Base-by-base conservation (phyloP, 2,797 vertebrate genomes). In the Acrossocheilus fasciatus region DNA sequence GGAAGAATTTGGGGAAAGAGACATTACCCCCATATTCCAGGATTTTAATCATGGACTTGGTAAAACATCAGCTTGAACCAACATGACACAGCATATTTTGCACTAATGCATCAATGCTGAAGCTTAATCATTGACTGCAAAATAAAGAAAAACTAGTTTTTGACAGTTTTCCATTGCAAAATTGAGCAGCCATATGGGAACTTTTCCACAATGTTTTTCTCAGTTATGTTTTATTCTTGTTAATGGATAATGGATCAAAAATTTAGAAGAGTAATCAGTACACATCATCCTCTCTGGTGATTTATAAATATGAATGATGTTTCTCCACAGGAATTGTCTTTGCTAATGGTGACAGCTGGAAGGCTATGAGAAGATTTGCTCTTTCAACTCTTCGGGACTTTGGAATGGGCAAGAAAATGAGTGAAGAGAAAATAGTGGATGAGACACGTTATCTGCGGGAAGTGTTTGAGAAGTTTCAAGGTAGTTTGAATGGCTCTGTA, bases 311-410 rank as follows among this genome's bases (percentile, higher is more conserved):
- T 36, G 23, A n/a, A 41, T 4, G 0, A 14, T 62, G n/a, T 45
- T 45, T 36, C 34, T 68, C 62, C 23, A 26, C 43, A 95, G 94
- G 95, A 0, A 90, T 95, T 50, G 0, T 92, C 2, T 93, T 95
- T 87, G 50, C 92, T 5, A 94, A 93, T 70, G 93, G 94, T 1
- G 88, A 94, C 1, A 84, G 70, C 0, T 95, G 94, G 94, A 94
- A 90, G 81, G 90, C 93, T 88, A 94, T 95, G 93, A 93, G 93
- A 26, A 90, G 92, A 39, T 95, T 95, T 85, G 86, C 93, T 18
- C 20, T 95, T 1, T 81, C 79, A 0, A 94, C 87, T 2, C 90
- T 95, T 18, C 92, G 85, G 78, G 92, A 94, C 43, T 94, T 94
- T 87, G 93, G 94, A 62, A 95, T 94, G 94, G 93, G 94, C 43